A percentile compares a stretch with the other conserved stretches of the same genome.
Evolutionary conservation across 2,113 vertebrate genomes (phyloP).

Genomic region (Ageneiosus marmoratus): DNA sequence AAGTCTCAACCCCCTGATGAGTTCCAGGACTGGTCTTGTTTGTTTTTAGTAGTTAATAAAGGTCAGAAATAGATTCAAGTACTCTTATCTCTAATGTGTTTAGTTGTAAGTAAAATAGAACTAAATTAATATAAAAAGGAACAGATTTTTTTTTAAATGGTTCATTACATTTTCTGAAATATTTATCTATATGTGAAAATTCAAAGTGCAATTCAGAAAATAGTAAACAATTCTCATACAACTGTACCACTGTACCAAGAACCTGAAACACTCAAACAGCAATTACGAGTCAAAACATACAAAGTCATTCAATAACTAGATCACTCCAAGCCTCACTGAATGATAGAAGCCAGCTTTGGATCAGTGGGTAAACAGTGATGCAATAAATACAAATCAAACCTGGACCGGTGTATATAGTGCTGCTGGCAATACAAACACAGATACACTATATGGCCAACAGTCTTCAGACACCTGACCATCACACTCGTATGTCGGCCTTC

Average conservation of each 20-base stretch:
- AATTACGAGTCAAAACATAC: not conserved
- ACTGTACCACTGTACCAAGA: not conserved
- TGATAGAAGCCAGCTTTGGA: not conserved
- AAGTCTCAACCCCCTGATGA: not conserved
- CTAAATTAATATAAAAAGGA: not conserved
- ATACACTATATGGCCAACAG: not conserved
- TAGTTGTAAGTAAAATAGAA: not conserved
- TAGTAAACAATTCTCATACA: not conserved
- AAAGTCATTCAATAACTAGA: not conserved
- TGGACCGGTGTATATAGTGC: not conserved
- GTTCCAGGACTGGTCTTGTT: not conserved
- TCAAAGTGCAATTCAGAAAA: not conserved
- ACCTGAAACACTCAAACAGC: not conserved
- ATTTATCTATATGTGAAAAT: too few relatives aligned
- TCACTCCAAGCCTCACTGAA: not conserved
- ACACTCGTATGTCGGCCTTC: not conserved
- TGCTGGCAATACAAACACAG: not conserved
- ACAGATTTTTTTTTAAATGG: not conserved
- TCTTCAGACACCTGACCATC: not conserved
- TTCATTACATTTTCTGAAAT: not conserved
- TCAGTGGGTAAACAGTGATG: not conserved
- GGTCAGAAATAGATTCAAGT: not conserved
- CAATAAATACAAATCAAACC: not conserved
- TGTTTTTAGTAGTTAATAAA: not conserved
- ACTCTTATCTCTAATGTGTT: not conserved